Evolutionary conservation across 1,140 invertebrate genomes (phyloP).

Genomic region (Thrips palmi): DNA sequence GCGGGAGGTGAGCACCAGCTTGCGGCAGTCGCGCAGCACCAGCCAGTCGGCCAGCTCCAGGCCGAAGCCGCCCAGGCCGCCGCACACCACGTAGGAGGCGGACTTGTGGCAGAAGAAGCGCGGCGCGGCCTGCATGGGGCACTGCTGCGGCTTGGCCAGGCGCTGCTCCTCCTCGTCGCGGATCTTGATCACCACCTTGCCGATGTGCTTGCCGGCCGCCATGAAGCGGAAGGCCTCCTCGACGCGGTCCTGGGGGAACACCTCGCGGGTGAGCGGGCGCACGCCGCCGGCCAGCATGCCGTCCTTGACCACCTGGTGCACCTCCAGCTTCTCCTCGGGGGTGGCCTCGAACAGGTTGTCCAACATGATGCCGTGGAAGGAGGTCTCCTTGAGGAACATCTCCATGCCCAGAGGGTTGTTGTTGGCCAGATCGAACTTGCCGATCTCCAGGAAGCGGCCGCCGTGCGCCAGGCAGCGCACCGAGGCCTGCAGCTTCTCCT

Average conservation of each 20-base stretch:
- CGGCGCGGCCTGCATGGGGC: constrained; percentile 28
- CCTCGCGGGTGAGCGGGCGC: constrained; percentile 35
- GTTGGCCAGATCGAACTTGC: constrained; percentile 48
- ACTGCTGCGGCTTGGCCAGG: constrained; percentile 15
- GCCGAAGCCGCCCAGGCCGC: constrained; percentile 80
- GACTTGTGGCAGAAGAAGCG: constrained; percentile 29
- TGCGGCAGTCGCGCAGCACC: constrained; percentile 53
- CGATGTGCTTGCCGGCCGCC: constrained; percentile 72
- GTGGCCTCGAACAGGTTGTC: constrained; percentile 44
- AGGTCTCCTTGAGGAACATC: constrained; percentile 63
- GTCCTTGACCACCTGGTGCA: constrained; percentile 31
- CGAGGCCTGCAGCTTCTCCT: constrained; percentile 48
- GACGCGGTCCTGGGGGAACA: constrained; percentile 37
- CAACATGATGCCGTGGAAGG: constrained; percentile 74
- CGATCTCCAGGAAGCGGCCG: constrained; percentile 51
- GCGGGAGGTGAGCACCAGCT: constrained; percentile 62
- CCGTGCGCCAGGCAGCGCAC: constrained; percentile 39
- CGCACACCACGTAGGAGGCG: constrained; percentile 29
- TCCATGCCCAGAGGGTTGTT: constrained; percentile 40
- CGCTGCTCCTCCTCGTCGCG: constrained; percentile 27
- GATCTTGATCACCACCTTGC: constrained; percentile 63
- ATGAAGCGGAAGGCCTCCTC: constrained; percentile 54
- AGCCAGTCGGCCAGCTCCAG: constrained; percentile 82
- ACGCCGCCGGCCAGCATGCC: constrained; percentile 47
- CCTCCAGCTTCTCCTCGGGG: constrained; percentile 20